Percentiles rank a stretch among this genome's conserved stretches.
Evolutionary conservation across 2,888 invertebrate genomes (phyloP).

Genomic region (Sarcophaga carnaria): DNA sequence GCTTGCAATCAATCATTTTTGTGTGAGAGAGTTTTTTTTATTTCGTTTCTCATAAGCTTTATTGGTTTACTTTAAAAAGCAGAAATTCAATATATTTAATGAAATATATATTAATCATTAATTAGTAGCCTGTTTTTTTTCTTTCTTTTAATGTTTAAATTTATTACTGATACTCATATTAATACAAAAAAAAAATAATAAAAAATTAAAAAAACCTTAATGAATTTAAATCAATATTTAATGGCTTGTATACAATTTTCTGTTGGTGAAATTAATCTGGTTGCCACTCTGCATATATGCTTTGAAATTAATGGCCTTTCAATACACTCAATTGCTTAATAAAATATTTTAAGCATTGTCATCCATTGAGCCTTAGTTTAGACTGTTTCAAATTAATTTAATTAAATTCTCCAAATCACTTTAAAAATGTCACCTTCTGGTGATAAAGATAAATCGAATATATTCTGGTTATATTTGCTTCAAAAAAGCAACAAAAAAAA

Average conservation of each 20-base stretch:
- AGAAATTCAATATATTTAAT: neutral
- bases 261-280: neutral
- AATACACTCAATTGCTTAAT: too few species aligned
- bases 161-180: neutral
- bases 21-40: neutral
- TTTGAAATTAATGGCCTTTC: neutral
- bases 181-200: neutral
- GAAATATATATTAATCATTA: slow-evolving; percentile 16
- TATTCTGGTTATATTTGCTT: too few species aligned
- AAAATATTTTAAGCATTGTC: too few species aligned
- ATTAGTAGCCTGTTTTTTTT: slow-evolving; percentile 8
- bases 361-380: too few species aligned
- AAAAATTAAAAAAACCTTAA: neutral
- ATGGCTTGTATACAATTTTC: neutral
- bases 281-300: neutral
- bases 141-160: neutral
- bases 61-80: neutral
- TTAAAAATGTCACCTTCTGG: too few species aligned
- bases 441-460: too few species aligned
- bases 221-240: slow-evolving; percentile 3
- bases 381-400: too few species aligned
- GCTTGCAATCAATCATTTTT: slow-evolving; percentile 32
- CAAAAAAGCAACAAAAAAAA: too few species aligned
- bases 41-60: neutral
- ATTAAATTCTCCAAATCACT: too few species aligned